Evolutionary conservation across 2,888 invertebrate species (phyloP).

Genomic region (Pandemis cinnamomeana): DNA sequence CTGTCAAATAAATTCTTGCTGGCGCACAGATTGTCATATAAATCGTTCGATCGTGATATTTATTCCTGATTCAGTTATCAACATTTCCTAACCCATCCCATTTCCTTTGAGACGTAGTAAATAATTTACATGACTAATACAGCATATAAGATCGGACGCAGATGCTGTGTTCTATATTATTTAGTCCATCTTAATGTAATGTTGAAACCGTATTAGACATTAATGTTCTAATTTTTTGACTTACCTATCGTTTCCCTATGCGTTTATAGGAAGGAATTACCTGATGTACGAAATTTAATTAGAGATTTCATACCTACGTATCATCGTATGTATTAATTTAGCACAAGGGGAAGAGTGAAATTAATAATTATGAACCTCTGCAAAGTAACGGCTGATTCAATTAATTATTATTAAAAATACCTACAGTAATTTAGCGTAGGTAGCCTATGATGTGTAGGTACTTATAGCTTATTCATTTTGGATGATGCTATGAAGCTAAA

Average conservation of each 20-base stretch:
- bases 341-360: too few relatives aligned
- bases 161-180: conserved; percentile 29
- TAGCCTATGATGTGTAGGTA: background rate
- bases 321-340: too few relatives aligned
- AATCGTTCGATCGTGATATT: conserved; percentile 15
- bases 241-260: background rate
- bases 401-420: too few relatives aligned
- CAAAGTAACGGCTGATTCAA: too few relatives aligned
- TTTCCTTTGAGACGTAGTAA: conserved; percentile 18
- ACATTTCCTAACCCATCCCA: conserved; percentile 7
- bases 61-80: conserved; percentile 7
- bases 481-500: background rate
- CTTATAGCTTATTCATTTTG: background rate
- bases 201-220: too few relatives aligned
- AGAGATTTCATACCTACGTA: background rate
- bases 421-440: too few relatives aligned
- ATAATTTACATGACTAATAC: conserved; percentile 31
- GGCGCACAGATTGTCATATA: conserved; percentile 3
- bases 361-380: too few relatives aligned
- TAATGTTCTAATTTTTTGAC: too few relatives aligned
- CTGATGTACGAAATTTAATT: background rate
- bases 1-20: conserved; percentile 10
- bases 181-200: background rate
- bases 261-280: background rate
- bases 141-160: conserved; percentile 45